Evolutionary conservation across 2,888 invertebrate genomes (phyloP), one percentile per base, ranked within the genome.

Genomic region (Mycalesis mineus): DNA sequence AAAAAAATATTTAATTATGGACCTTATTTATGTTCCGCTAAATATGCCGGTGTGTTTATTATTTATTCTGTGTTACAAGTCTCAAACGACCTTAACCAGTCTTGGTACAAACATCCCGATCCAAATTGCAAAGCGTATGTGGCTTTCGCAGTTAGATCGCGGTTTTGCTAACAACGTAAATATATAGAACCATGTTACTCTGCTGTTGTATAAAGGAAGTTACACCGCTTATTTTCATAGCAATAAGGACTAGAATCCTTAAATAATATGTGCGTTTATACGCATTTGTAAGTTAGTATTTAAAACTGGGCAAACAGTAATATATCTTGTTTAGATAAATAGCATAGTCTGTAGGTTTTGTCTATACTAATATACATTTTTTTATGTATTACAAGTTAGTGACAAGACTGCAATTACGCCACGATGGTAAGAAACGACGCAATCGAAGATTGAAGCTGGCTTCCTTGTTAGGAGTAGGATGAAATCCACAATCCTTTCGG

Each of bases 161-260:
- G 49, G 36, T 49, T 49, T 17, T 22, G 36, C 49, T 49, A 37
- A 49, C 37, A 49, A 49, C 17, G 36, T 49, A 49, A 49, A 49
- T 37, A 13, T 37, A 37, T 37, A n/a, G 5, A n/a, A 13, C 22
- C 28, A 49, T 9, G 13, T 49, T 13, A 37, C 13, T 13, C 1
- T 22, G 49, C 17, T 28, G 7, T 4, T 22, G 2, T 2, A 13
- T 9, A 49, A 37, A 2, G n/a, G 5, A 13, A 22, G n/a, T 8
- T 13, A 22, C 9, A 37, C 2, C 11, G 36, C 37, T 37, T 49
- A 22, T 37, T 2, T 13, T 4, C 5, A 13, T 13, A 0, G 17
- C 1, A 5, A 1, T 49, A 49, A 37, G 7, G 37, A 37, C 5
- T 2, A 49, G 22, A 49, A 37, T 13, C 37, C n/a, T 9, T 7